A percentile compares a stretch with the other conserved stretches of the same genome.
These are phyloP conservation scores for Rhopilema esculentum DNA, from an alignment of 30 jellyfish, hydroid and myxozoan genomes.

Conservation along the genomic window DNA sequence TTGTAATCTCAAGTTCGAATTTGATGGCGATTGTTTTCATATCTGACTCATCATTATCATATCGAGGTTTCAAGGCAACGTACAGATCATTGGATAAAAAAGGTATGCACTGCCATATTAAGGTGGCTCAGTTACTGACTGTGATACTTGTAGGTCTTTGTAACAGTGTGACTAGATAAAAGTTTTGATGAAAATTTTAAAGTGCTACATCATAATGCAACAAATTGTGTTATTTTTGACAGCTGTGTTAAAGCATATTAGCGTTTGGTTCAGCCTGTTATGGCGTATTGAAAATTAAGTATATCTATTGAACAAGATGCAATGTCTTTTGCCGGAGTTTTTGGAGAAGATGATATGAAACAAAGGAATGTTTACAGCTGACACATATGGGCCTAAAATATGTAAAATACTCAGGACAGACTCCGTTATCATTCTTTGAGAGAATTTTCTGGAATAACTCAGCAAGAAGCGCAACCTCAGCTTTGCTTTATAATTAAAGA, in stretches of 20 bases:
- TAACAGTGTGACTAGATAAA: background rate
- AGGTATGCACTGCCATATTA: slow-evolving; percentile 47
- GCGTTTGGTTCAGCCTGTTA: too few species aligned
- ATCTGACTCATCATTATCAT: slow-evolving; percentile 76
- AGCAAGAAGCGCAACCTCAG: too few species aligned
- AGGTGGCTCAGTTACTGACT: background rate
- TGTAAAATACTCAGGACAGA: too few species aligned
- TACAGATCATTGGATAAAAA: slow-evolving; percentile 68
- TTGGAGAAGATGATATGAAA: too few species aligned
- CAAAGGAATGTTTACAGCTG: too few species aligned
- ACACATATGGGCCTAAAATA: too few species aligned
- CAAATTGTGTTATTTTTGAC: background rate
- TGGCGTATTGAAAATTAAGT: too few species aligned
- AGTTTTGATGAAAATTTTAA: background rate
- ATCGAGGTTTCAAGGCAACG: slow-evolving; percentile 83
- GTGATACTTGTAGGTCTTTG: background rate
- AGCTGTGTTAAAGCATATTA: too few species aligned
- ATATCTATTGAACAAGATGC: too few species aligned
- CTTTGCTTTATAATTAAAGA: too few species aligned
- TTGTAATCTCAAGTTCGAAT: slow-evolving; percentile 84
- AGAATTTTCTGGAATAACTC: background rate
- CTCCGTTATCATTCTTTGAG: too few species aligned
- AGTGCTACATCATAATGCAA: background rate
- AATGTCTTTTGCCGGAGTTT: too few species aligned
- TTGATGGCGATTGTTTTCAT: slow-evolving; percentile 80